These are phyloP conservation scores for Geotrypetes seraphini DNA, from an alignment of 2,797 vertebrate species.

Conservation along the genomic window DNA sequence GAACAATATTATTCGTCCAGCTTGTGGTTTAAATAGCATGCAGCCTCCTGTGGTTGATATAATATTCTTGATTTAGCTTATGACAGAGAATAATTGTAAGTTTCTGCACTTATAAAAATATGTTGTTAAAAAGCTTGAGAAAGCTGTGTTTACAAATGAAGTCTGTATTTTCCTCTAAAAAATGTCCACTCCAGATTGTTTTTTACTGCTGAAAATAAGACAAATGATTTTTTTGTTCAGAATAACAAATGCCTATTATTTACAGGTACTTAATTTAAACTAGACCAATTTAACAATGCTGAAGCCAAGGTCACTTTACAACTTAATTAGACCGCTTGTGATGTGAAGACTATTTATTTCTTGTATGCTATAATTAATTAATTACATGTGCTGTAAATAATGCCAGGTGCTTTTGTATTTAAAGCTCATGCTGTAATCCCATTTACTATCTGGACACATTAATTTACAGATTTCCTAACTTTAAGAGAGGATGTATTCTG, in stretches of 20 bases:
- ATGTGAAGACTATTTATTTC: conserved; percentile 36
- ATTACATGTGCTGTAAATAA: conserved; percentile 26
- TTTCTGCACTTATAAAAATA: conserved; percentile 10
- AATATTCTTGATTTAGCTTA: conserved; percentile 12
- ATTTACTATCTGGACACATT: background rate
- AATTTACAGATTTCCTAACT: conserved; percentile 8
- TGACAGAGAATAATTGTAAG: conserved; percentile 4
- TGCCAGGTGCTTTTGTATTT: conserved; percentile 16
- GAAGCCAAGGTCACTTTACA: conserved; percentile 42
- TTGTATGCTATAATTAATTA: conserved; percentile 27
- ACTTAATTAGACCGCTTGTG: conserved; percentile 40
- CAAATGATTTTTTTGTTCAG: conserved; percentile 17
- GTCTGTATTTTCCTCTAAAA: conserved; percentile 19
- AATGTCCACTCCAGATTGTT: conserved; percentile 15
- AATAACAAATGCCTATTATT: conserved; percentile 36
- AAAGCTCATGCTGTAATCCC: conserved; percentile 23
- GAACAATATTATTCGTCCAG: too few relatives aligned
- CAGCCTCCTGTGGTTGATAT: too few relatives aligned
- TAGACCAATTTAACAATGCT: conserved; percentile 33
- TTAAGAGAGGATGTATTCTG: conserved; percentile 4
- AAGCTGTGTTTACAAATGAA: conserved; percentile 18
- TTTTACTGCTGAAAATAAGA: conserved; percentile 17
- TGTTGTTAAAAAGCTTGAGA: conserved; percentile 19
- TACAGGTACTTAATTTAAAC: conserved; percentile 36
- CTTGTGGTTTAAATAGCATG: too few relatives aligned